Conservation (phyloP, 1,140 invertebrate genomes). For the Drosophila navojoa region DNA sequence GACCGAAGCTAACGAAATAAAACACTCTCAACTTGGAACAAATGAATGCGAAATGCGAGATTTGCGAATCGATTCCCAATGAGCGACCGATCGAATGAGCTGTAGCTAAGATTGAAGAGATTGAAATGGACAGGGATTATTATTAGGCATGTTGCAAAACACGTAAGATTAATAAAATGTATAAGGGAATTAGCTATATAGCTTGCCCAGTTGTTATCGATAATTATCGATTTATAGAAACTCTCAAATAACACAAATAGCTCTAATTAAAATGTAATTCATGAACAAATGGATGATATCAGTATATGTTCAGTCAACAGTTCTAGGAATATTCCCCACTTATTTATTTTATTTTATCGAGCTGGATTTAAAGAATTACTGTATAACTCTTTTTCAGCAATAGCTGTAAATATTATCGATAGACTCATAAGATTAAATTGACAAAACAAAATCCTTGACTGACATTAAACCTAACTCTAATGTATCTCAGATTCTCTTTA, state of each 20-base stretch:
- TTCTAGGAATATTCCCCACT: no score
- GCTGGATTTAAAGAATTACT: neutral
- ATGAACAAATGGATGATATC: no score
- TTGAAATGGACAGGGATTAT: neutral
- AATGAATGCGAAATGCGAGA: constrained; percentile 26
- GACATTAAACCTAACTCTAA: neutral
- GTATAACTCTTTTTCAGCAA: neutral
- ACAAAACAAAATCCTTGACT: no score
- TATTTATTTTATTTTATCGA: no score
- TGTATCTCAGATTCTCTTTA: neutral
- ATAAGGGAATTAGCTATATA: neutral
- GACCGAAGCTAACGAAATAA: constrained; percentile 5
- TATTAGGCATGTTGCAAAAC: neutral
- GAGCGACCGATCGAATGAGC: constrained; percentile 32
- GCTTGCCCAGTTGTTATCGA: neutral
- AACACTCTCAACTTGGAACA: constrained; percentile 17
- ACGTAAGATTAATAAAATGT: neutral
- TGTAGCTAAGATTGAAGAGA: neutral
- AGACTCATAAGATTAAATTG: neutral
- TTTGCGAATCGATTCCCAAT: constrained; percentile 7
- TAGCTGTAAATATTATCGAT: neutral
- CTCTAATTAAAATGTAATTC: no score
- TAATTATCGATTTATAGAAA: neutral
- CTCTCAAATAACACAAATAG: neutral
- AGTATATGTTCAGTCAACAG: no score